Evolutionary conservation across 1,140 invertebrate species (phyloP).

Genomic region (Zophobas atratus): DNA sequence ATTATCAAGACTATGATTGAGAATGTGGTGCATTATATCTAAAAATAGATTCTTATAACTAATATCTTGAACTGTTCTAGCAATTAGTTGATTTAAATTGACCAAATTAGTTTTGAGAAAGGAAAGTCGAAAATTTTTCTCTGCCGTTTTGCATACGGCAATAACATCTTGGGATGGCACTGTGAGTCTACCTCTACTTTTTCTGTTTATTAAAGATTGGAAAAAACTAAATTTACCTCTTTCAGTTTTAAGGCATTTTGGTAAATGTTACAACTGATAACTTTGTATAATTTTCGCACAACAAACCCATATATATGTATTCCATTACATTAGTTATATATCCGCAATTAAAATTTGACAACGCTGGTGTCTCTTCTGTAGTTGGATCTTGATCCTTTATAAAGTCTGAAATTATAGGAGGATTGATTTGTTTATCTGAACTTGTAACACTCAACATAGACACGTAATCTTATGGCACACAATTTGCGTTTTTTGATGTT

Average conservation of each 20-base stretch:
- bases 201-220: neutral
- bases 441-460: neutral
- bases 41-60: conserved; percentile 1
- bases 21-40: neutral
- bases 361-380: too few species aligned
- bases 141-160: neutral
- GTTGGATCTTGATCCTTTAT: neutral
- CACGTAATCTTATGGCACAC: neutral
- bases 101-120: neutral
- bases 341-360: too few species aligned
- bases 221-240: neutral
- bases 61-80: neutral
- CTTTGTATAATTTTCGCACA: too few species aligned
- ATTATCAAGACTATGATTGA: neutral
- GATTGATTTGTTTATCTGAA: neutral
- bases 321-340: too few species aligned
- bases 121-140: neutral
- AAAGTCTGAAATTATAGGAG: neutral
- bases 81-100: too few species aligned
- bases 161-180: neutral
- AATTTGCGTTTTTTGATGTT: neutral
- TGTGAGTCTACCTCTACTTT: neutral
- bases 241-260: too few species aligned
- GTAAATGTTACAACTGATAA: too few species aligned
- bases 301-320: too few species aligned